Evolutionary conservation across 2,113 vertebrate genomes (phyloP).

Genomic region (Todiramphus chloris): DNA sequence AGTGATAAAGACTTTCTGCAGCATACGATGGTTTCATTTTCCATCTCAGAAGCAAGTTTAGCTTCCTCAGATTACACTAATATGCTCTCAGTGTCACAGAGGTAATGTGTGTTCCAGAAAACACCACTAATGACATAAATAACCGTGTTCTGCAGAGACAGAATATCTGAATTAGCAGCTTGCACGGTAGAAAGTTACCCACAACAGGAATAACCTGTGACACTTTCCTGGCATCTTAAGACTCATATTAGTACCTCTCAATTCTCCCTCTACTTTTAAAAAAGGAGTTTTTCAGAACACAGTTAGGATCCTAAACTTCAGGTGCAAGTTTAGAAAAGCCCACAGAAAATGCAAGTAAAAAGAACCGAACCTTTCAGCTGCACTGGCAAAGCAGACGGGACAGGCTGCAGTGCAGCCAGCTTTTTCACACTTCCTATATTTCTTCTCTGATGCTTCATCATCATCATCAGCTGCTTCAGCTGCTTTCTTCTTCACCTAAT

Average conservation of each 20-base stretch:
- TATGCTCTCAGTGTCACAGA: background rate
- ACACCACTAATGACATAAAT: background rate
- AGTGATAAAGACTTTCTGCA: background rate
- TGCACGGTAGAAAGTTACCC: background rate
- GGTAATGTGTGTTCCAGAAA: background rate
- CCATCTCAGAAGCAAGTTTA: background rate
- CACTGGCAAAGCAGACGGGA: slow-evolving; percentile 96
- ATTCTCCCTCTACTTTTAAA: background rate
- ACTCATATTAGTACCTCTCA: background rate
- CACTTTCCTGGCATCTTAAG: background rate
- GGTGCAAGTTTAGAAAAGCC: background rate
- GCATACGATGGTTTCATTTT: background rate
- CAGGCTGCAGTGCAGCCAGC: slow-evolving; percentile 91
- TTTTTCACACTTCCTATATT: slow-evolving; percentile 98
- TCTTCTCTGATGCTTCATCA: slow-evolving; percentile 91
- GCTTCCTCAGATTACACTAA: background rate
- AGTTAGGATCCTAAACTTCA: background rate
- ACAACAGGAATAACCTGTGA: background rate
- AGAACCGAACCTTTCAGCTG: slow-evolving; percentile 88
- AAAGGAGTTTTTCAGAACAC: background rate
- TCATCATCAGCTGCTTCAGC: slow-evolving; percentile 88
- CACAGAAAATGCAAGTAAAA: background rate
- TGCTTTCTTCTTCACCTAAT: slow-evolving; percentile 89
- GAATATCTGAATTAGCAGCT: background rate
- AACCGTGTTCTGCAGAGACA: background rate